A percentile compares a stretch with the other conserved stretches of the same genome.
These are phyloP conservation scores for Motacilla alba DNA, from an alignment of 2,113 vertebrate genomes.

Conservation along the genomic window DNA sequence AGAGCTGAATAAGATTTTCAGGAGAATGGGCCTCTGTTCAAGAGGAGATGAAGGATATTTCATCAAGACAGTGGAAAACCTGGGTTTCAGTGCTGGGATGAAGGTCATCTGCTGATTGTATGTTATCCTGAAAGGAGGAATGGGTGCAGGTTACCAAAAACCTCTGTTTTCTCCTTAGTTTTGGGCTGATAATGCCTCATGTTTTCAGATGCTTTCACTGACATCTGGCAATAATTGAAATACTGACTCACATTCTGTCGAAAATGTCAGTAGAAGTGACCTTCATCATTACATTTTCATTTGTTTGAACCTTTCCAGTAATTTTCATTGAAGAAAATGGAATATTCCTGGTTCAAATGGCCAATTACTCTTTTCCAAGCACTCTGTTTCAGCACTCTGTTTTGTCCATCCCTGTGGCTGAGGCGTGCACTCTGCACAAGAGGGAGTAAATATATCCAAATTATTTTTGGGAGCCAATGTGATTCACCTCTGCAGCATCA, in stretches of 20 bases:
- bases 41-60: neutral
- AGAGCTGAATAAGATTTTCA: neutral
- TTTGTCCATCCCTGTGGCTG: neutral
- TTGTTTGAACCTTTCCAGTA: neutral
- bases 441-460: fast-evolving
- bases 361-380: neutral
- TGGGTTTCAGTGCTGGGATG: neutral
- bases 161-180: neutral
- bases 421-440: fast-evolving
- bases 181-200: neutral
- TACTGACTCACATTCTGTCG: neutral
- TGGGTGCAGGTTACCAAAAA: neutral
- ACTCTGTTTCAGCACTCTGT: neutral
- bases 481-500: neutral
- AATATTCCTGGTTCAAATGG: neutral
- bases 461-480: neutral
- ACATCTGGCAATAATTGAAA: neutral
- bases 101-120: neutral
- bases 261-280: neutral
- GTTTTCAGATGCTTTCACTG: neutral
- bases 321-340: neutral
- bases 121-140: neutral
- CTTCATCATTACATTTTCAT: neutral
- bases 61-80: neutral
- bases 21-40: neutral